Base-by-base conservation (phyloP, 2,888 invertebrate species). In the Aleiodes leptofemur region DNA sequence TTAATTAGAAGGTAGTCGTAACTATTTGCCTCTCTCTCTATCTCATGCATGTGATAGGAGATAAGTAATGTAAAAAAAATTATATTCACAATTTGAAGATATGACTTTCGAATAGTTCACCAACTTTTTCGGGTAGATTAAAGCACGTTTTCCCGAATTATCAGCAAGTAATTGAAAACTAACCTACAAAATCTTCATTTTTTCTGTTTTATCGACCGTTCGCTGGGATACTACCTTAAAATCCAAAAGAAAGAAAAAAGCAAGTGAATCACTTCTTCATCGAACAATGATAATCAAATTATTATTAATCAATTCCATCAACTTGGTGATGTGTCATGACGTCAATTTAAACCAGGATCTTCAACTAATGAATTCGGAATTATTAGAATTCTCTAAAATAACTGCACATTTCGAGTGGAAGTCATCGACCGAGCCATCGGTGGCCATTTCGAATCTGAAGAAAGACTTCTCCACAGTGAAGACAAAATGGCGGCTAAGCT, bases 331-430 rank as follows among this genome's bases (percentile, higher is more conserved):
- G 64, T 64, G 64, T 13, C 13, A 59, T 59, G 34, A 31, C 8
- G 13, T 31, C 57, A 14, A 13, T n/a, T 43, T 6, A 38, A 3
- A 11, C 14, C 16, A 55, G 5, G 56, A 59, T 11, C 31, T 79
- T 5, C 57, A 72, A 1, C 74, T 73, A 66, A 78, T 82, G 59
- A 82, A 82, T 48, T 50, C 73, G 0, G 80, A 80, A 43, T 73
- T 83, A 31, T 70, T 78, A 71, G 38, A 53, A 8, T 48, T 84
- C 23, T 82, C 83, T 74, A 77, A 75, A 59, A 72, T 78, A 14
- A 81, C 68, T 43, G 80, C 82, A 1, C 38, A 72, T 66, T 72
- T 83, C 29, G 82, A 81, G 69, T 84, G 84, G 84, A 72, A 80
- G 66, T 69, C 77, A 4, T 66, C 78, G 11, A 82, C 77, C 7